Conservation (phyloP, 2,888 invertebrate species). For the Odontomyia ornata region DNA sequence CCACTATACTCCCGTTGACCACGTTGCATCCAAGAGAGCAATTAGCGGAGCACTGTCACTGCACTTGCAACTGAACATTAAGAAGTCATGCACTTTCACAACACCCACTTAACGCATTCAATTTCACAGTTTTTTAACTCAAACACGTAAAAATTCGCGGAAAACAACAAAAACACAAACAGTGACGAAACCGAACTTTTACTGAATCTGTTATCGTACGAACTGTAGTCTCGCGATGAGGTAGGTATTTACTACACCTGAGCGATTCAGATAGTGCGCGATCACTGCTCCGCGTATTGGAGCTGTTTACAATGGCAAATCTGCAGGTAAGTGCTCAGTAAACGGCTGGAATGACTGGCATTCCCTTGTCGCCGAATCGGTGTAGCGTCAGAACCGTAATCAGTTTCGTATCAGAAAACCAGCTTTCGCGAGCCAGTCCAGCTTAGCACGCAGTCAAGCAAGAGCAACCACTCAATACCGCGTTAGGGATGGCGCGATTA, state of each 20-base stretch:
- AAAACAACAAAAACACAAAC: background rate
- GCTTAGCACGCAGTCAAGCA: background rate
- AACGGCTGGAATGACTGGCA: slow-evolving; percentile 5
- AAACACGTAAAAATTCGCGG: background rate
- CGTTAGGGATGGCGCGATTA: too few species aligned
- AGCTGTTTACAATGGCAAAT: too few species aligned
- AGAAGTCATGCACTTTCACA: background rate
- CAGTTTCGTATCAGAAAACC: background rate
- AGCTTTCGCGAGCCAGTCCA: background rate
- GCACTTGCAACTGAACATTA: too few species aligned
- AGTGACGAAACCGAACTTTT: background rate
- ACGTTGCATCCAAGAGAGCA: background rate
- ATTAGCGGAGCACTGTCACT: background rate
- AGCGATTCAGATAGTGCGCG: background rate
- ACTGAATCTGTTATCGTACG: background rate
- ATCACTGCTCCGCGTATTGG: background rate
- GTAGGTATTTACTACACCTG: background rate
- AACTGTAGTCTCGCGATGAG: background rate
- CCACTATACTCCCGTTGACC: too few species aligned
- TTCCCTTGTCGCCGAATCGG: background rate
- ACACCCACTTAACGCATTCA: background rate
- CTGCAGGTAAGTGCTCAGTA: background rate
- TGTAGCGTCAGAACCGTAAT: background rate
- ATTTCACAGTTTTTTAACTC: background rate
- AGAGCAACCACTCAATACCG: background rate